A percentile compares a stretch with the other conserved stretches of the same genome.
Evolutionary conservation across 2,888 invertebrate genomes (phyloP).

Genomic region (Trichacis sp.): DNA sequence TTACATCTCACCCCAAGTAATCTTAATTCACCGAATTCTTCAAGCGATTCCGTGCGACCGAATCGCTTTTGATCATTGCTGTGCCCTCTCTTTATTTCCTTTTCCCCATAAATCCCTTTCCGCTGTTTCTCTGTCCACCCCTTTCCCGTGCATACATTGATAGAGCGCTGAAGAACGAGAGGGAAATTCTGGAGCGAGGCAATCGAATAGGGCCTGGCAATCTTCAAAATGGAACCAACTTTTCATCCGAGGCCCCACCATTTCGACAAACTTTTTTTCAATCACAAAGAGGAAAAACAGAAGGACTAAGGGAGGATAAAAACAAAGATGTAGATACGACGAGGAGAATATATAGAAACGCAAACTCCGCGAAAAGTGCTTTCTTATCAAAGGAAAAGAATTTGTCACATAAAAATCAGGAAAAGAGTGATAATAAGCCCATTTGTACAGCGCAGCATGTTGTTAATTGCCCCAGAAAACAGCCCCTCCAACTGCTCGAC

Average conservation of each 20-base stretch:
- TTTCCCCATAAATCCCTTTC: conserved; percentile 23
- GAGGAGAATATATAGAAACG: conserved; percentile 31
- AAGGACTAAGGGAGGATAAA: conserved; percentile 10
- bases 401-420: conserved; percentile 50
- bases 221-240: conserved; percentile 43
- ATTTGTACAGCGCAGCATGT: conserved; percentile 55
- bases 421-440: conserved; percentile 45
- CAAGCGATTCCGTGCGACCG: conserved; percentile 42
- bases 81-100: conserved; percentile 45
- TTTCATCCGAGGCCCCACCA: conserved; percentile 23
- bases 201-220: conserved; percentile 42
- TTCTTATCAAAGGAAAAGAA: conserved; percentile 49
- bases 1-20: too few relatives aligned
- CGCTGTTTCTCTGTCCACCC: conserved; percentile 22
- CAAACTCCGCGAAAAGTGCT: not conserved
- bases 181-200: conserved; percentile 31
- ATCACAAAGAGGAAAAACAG: conserved; percentile 1
- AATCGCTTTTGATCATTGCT: conserved; percentile 57
- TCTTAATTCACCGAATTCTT: conserved; percentile 18
- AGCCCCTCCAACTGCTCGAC: conserved; percentile 24
- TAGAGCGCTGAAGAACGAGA: conserved; percentile 9
- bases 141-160: conserved; percentile 26
- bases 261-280: conserved; percentile 9
- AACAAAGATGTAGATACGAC: conserved; percentile 32
- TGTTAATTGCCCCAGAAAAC: conserved; percentile 55